Percentiles rank a stretch among this genome's conserved stretches.
Evolutionary conservation across 2,113 vertebrate genomes (phyloP).

Genomic region (Azemiops feae): DNA sequence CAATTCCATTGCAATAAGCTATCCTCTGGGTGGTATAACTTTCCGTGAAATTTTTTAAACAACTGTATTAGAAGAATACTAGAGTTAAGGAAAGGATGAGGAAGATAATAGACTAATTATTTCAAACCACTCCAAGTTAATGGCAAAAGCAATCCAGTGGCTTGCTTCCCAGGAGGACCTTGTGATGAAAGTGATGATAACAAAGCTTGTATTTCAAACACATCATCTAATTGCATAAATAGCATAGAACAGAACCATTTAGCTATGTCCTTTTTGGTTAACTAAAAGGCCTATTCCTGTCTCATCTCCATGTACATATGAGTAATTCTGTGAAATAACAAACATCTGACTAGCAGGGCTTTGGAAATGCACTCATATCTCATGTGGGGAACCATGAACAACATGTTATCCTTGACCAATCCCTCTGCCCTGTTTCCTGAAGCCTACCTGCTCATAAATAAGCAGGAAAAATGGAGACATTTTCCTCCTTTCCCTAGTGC

Average conservation of each 20-base stretch:
- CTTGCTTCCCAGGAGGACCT: slow-evolving; percentile 33
- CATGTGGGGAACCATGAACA: too few relatives aligned
- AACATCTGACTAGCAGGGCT: background rate
- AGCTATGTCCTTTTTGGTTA: background rate
- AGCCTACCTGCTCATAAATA: background rate
- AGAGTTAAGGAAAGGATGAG: slow-evolving; percentile 5
- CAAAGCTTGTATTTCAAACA: slow-evolving; percentile 3
- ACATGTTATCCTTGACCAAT: background rate
- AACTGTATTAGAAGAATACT: slow-evolving; percentile 23
- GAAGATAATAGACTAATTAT: slow-evolving; percentile 20
- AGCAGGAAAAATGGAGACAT: background rate
- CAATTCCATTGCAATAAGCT: slow-evolving; percentile 39
- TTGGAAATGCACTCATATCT: background rate
- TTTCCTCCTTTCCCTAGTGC: background rate
- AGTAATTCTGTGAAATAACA: background rate
- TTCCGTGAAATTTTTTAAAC: background rate
- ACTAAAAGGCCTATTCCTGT: background rate
- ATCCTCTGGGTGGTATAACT: slow-evolving; percentile 37
- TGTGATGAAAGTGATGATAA: background rate
- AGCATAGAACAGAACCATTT: background rate
- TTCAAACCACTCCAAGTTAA: slow-evolving; percentile 32
- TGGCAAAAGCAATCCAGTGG: slow-evolving; percentile 12
- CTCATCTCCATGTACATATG: background rate
- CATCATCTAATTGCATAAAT: background rate
- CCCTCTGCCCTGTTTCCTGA: background rate